Evolutionary conservation across 2,888 invertebrate genomes (phyloP).

Genomic region (Agrochola circellaris): DNA sequence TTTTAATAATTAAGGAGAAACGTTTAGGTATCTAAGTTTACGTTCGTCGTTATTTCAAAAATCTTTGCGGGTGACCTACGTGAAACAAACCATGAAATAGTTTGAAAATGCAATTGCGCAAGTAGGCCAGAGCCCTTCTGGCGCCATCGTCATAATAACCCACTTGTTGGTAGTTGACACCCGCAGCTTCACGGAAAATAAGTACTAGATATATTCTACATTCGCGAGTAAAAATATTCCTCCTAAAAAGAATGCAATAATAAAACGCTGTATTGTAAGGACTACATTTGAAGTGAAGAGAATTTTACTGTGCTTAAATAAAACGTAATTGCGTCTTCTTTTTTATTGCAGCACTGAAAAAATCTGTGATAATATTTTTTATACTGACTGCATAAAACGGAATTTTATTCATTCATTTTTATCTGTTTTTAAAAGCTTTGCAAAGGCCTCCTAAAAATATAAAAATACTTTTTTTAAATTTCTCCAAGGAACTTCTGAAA

Average conservation of each 20-base stretch:
- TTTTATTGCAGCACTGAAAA: conserved; percentile 16
- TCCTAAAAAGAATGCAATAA: conserved; percentile 23
- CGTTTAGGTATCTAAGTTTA: background rate
- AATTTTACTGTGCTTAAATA: conserved; percentile 35
- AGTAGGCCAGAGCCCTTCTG: conserved; percentile 24
- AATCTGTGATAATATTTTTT: conserved; percentile 12
- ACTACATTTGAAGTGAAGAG: conserved; percentile 9
- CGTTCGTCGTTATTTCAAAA: background rate
- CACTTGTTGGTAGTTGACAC: conserved; percentile 35
- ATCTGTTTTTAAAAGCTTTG: background rate
- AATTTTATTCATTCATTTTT: conserved; percentile 16
- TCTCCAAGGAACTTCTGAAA: background rate
- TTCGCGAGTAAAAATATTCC: background rate
- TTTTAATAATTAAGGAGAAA: background rate
- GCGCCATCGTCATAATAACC: conserved; percentile 34
- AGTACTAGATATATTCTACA: conserved; percentile 16
- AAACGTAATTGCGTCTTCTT: conserved; percentile 41
- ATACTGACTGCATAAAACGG: conserved; percentile 17
- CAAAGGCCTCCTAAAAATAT: background rate
- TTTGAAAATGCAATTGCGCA: conserved; percentile 11
- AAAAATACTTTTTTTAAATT: no score
- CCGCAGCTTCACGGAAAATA: conserved; percentile 30
- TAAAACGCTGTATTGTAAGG: conserved; percentile 22
- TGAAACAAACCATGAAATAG: conserved; percentile 3
- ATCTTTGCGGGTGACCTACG: background rate